Evolutionary conservation across 1,140 invertebrate genomes (phyloP), one percentile per base, ranked within the genome.

Genomic region (Colletes gigas): DNA sequence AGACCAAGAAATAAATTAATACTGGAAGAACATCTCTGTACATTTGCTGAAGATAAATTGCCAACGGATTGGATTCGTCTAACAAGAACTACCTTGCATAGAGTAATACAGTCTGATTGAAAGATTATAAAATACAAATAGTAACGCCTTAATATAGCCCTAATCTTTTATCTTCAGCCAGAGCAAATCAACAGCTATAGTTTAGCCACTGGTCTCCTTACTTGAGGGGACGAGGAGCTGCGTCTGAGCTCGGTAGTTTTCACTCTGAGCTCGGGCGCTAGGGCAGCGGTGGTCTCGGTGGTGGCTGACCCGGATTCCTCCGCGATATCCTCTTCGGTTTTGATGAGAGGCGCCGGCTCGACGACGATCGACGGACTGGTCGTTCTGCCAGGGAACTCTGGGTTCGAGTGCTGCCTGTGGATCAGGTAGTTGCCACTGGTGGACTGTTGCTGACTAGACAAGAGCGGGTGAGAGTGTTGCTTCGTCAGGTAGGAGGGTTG

Each of bases 381-480:
- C 73, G 92, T 89, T 88, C 93, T 54, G 85, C 90, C 87, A 0
- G 90, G 89, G 68, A 89, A 84, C 19, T 93, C 93, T 77, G 93
- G 93, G 65, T 94, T 93, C 65, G 94, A 95, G 80, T 94, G 93
- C 88, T 95, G 94, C 15, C 94, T 92, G 82, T 94, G 93, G 74
- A 95, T 91, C 73, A 83, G 85, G 54, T 88, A 84, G 90, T 88
- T 74, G 0, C 83, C 75, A 6, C 89, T 82, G 4, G 81, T 65
- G 17, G 82, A 78, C 21, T 83, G 88, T 62, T 92, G 93, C 86
- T 95, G 95, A 86, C 93, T 95, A 9, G 95, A 94, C 75, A 95
- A 84, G 57, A 95, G 82, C 4, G 95, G 95, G 91, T 95, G 95
- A 9, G 95, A 96, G 87, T 95, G 95, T 86, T 96, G 95, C 85